Evolutionary conservation across 2,888 invertebrate genomes (phyloP).

Genomic region (Dasypolia templi): DNA sequence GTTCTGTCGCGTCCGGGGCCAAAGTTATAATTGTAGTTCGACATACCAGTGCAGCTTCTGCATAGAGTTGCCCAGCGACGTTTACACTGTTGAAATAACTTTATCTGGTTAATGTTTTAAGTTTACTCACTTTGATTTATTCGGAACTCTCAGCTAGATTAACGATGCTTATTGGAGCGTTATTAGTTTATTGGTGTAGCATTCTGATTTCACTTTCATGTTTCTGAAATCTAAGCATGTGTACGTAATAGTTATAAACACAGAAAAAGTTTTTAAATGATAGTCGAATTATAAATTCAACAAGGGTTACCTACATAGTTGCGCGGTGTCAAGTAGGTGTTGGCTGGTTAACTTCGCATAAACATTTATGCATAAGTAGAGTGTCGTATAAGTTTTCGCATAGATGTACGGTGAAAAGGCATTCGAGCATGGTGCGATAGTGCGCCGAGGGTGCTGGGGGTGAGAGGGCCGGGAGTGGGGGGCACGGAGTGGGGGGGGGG

Average conservation of each 20-base stretch:
- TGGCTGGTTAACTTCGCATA: constrained; percentile 64
- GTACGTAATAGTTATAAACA: neutral
- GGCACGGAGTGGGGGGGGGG: constrained; percentile 74
- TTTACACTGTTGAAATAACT: constrained; percentile 88
- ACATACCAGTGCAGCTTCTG: constrained; percentile 89
- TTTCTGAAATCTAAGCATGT: constrained; percentile 7
- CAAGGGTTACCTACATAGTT: constrained; percentile 18
- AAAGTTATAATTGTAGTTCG: constrained; percentile 90
- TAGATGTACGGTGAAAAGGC: constrained; percentile 84
- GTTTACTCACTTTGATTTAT: constrained; percentile 76
- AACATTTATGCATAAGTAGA: constrained; percentile 82
- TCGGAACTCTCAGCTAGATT: constrained; percentile 60
- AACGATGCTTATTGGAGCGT: constrained; percentile 48
- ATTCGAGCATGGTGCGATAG: constrained; percentile 84
- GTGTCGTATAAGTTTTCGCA: constrained; percentile 81
- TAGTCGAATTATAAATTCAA: constrained; percentile 5
- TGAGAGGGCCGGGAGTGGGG: constrained; percentile 62
- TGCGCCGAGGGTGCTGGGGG: constrained; percentile 73
- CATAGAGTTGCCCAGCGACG: constrained; percentile 85
- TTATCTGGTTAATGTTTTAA: constrained; percentile 85
- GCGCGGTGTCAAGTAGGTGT: constrained; percentile 39
- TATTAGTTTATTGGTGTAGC: constrained; percentile 35
- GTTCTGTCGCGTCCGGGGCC: constrained; percentile 86
- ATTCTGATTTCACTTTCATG: constrained; percentile 19
- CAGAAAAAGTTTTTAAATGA: constrained; percentile 19